These are phyloP conservation scores for Holotrichia oblita DNA, from an alignment of 1,140 invertebrate species.

Conservation along the genomic window DNA sequence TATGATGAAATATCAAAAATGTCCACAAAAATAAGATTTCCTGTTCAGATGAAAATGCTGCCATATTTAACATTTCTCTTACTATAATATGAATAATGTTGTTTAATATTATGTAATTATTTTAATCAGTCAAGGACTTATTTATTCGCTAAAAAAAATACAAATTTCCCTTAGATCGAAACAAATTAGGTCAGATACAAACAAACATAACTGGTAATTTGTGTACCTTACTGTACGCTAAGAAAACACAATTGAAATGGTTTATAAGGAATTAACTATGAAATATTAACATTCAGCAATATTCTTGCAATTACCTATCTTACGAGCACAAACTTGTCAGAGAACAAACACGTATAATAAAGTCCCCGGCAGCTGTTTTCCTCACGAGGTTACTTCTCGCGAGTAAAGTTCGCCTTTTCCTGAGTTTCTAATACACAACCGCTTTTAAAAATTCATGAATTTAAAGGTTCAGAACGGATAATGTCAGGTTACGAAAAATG, in stretches of 20 bases:
- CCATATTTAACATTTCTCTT: too few species aligned
- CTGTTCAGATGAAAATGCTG: too few species aligned
- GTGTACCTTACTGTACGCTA: not conserved
- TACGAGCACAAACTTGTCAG: not conserved
- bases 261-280: not conserved
- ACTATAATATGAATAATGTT: too few species aligned
- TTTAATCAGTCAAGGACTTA: too few species aligned
- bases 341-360: not conserved
- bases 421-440: conserved; percentile 31
- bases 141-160: too few species aligned
- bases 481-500: conserved; percentile 40
- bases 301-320: not conserved
- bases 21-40: too few species aligned
- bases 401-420: conserved; percentile 25
- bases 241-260: not conserved
- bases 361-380: conserved; percentile 20
- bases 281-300: conserved; percentile 10
- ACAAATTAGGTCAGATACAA: not conserved
- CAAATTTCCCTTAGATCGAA: too few species aligned
- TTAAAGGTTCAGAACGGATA: conserved; percentile 37
- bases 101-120: too few species aligned
- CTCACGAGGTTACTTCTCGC: conserved; percentile 5
- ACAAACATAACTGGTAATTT: not conserved
- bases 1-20: too few species aligned
- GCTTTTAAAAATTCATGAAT: conserved; percentile 35